Evolutionary conservation across 2,797 vertebrate genomes (phyloP), one percentile per base, ranked within the genome.

Genomic region (Anabas testudineus): DNA sequence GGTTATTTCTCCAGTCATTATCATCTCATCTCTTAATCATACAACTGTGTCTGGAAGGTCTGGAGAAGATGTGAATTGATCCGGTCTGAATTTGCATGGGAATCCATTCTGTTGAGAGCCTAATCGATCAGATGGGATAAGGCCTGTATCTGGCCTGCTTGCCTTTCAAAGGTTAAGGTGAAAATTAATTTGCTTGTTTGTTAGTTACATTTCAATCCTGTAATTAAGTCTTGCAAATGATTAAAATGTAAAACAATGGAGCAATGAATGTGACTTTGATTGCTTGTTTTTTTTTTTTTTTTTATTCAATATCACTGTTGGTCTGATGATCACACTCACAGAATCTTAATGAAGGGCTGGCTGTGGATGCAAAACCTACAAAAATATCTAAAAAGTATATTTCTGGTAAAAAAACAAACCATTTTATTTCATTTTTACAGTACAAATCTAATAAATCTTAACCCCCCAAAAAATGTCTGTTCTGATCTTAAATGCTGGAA

Each of bases 101-200:
- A 91, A 92, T 91, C 83, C 69, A 84, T 92, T 89, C 61, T 8
- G 49, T 70, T 71, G 58, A 78, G 90, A 87, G 89, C 81, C 77
- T 69, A 78, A 92, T 92, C 81, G 91, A 93, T 91, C 86, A 77
- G 81, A 12, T 10, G 80, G 85, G 88, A 89, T 88, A 77, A 89
- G 68, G 86, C 76, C 81, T 26, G 74, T 21, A 64, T 68, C 71
- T 60, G 74, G 66, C 68, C 82, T 21, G 41, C 75, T 58, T 43
- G 82, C 67, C 80, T 90, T 58, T 28, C 64, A 82, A 74, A 90
- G 92, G 90, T 91, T 86, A 74, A 91, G 91, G 91, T 93, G 89
- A 91, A 93, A 91, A 92, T 92, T 80, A 85, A 91, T 94, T 92
- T 90, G 87, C 80, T 86, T 89, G 87, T 91, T 92, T 66, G 87